Conservation (phyloP, 2,888 invertebrate genomes). For the Sarcophaga rosellei region DNA sequence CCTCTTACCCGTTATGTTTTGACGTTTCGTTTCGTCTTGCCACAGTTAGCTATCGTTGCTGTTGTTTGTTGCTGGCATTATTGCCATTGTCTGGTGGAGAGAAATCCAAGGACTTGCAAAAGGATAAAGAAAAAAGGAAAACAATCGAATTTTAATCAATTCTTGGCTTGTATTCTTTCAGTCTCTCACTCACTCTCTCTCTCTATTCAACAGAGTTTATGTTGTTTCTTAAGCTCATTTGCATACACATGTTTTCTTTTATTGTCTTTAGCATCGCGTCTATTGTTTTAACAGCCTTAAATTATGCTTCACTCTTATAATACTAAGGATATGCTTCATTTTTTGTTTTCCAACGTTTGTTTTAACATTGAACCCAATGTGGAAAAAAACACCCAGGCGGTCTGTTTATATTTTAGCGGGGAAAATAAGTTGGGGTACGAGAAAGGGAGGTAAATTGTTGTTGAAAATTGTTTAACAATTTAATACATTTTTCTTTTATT, state of each 20-base stretch:
- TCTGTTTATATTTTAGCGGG: neutral
- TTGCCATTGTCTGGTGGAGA: neutral
- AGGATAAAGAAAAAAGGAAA: constrained; percentile 72
- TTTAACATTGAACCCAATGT: constrained; percentile 24
- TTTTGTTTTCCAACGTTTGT: constrained; percentile 14
- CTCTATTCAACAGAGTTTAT: no score
- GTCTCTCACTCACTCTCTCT: neutral
- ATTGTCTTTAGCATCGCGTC: constrained; percentile 54
- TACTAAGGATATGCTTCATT: neutral
- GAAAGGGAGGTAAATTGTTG: constrained; percentile 18
- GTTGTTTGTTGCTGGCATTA: neutral
- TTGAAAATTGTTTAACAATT: constrained; percentile 63
- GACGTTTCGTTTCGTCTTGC: constrained; percentile 31
- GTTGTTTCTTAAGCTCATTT: constrained; percentile 58
- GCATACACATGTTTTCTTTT: constrained; percentile 68
- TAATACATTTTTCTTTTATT: constrained; percentile 50
- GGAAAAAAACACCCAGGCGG: neutral
- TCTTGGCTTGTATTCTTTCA: constrained; percentile 72
- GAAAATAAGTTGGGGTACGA: neutral
- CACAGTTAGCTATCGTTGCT: neutral
- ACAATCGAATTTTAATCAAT: constrained; percentile 81
- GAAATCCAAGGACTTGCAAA: constrained; percentile 6
- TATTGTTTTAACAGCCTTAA: constrained; percentile 65
- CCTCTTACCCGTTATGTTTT: constrained; percentile 39
- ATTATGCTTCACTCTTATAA: constrained; percentile 41